These are phyloP conservation scores for Drosophila rufa DNA, from an alignment of 1,140 invertebrate genomes.

Conservation along the genomic window DNA sequence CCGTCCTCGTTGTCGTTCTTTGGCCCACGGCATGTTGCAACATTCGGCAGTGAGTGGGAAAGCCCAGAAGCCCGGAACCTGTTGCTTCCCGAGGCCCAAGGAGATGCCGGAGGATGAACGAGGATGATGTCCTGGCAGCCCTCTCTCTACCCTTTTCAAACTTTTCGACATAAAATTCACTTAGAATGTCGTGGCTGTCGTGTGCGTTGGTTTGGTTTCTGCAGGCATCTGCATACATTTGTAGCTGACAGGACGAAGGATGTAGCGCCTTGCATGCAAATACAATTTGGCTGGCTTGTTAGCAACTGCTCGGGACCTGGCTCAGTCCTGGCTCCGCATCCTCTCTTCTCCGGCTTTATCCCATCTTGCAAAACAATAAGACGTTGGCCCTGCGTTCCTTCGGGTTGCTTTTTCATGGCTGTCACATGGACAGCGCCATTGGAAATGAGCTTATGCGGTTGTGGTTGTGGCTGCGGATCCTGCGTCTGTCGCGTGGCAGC, in stretches of 20 bases:
- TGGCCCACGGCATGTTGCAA: slow-evolving; percentile 64
- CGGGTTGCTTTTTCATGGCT: slow-evolving; percentile 42
- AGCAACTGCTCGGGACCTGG: slow-evolving; percentile 40
- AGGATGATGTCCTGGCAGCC: slow-evolving; percentile 17
- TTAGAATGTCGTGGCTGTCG: slow-evolving; percentile 82
- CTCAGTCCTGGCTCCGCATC: slow-evolving; percentile 6
- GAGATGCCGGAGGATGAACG: slow-evolving; percentile 12
- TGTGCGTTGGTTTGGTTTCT: slow-evolving; percentile 77
- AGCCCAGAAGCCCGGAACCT: slow-evolving; percentile 41
- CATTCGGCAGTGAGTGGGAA: slow-evolving; percentile 44
- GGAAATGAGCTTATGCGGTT: slow-evolving; percentile 76
- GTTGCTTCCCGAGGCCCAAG: slow-evolving; percentile 45
- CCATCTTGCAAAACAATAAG: slow-evolving; percentile 71
- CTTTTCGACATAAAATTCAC: slow-evolving; percentile 82
- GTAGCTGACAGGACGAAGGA: slow-evolving; percentile 74
- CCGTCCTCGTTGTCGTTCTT: slow-evolving; percentile 13
- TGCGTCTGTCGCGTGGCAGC: slow-evolving; percentile 67
- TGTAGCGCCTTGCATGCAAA: slow-evolving; percentile 78
- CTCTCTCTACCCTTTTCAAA: slow-evolving; percentile 70
- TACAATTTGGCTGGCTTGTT: slow-evolving; percentile 80
- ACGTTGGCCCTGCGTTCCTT: slow-evolving; percentile 30
- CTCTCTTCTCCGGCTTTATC: slow-evolving; percentile 43
- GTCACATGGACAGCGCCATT: slow-evolving; percentile 76
- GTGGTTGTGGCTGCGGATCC: slow-evolving; percentile 41
- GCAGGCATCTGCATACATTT: slow-evolving; percentile 78